Percentiles rank a stretch among this genome's conserved stretches.
Evolutionary conservation across 2,888 invertebrate species (phyloP).

Genomic region (Elmis aenea): DNA sequence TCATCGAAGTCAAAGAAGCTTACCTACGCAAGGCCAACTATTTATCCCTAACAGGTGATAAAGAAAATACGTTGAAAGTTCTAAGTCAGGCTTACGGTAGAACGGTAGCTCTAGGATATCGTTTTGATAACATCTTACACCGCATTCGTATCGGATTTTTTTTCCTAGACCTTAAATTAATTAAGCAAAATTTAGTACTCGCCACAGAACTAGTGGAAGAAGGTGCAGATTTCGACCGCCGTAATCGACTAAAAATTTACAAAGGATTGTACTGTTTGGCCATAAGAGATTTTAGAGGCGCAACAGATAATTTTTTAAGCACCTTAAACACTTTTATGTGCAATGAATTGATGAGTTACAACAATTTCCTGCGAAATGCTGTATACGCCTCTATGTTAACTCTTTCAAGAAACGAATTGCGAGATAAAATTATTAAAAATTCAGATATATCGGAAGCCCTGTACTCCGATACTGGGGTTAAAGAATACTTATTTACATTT

Average conservation of each 20-base stretch:
- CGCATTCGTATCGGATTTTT: conserved; percentile 42
- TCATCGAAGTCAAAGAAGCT: conserved; percentile 31
- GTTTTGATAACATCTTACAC: conserved; percentile 44
- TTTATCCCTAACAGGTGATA: conserved; percentile 44
- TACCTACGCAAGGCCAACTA: conserved; percentile 43
- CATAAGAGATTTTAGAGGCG: conserved; percentile 61
- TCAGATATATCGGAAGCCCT: conserved; percentile 79
- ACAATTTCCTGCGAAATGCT: conserved; percentile 48
- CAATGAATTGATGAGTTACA: conserved; percentile 67
- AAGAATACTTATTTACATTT: conserved; percentile 56
- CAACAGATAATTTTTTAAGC: conserved; percentile 61
- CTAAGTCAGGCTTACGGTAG: conserved; percentile 37
- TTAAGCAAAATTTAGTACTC: conserved; percentile 37
- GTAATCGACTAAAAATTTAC: conserved; percentile 66
- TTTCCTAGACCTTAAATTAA: conserved; percentile 31
- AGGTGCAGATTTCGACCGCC: conserved; percentile 66
- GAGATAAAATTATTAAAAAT: conserved; percentile 41
- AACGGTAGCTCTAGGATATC: conserved; percentile 39
- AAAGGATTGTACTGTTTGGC: conserved; percentile 64
- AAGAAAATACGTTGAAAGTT: conserved; percentile 34
- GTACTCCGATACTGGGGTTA: conserved; percentile 62
- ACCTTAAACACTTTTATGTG: conserved; percentile 71
- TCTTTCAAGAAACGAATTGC: conserved; percentile 40
- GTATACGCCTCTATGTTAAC: conserved; percentile 44
- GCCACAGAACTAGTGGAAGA: conserved; percentile 36